Conservation (phyloP, 64 coral and sea anemone species). For the Orbicella faveolata region DNA sequence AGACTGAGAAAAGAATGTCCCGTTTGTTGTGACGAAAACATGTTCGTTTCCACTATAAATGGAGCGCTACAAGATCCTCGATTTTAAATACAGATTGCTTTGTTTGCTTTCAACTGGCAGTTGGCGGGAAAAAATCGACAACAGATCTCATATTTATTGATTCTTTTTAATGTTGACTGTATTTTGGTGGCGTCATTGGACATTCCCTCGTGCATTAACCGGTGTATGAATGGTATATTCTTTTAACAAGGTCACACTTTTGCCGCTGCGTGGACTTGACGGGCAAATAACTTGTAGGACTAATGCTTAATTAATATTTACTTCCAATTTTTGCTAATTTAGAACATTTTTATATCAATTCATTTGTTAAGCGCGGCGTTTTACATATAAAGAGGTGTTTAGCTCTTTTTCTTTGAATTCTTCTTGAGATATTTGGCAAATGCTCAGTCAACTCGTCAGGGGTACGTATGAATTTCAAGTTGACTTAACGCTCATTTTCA, state of each 20-base stretch:
- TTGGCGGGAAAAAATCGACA: not conserved
- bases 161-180: too few relatives aligned
- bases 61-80: not conserved
- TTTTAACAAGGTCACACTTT: too few relatives aligned
- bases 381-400: not conserved
- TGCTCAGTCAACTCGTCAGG: not conserved
- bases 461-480: not conserved
- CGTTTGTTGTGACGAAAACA: not conserved
- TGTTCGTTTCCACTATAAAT: not conserved
- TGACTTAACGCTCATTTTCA: not conserved
- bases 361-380: not conserved
- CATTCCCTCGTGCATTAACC: too few relatives aligned
- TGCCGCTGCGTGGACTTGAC: too few relatives aligned
- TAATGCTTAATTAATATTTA: not conserved
- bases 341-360: not conserved
- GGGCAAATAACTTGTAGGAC: too few relatives aligned
- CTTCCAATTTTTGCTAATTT: not conserved
- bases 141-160: not conserved
- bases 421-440: not conserved
- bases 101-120: not conserved
- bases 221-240: too few relatives aligned
- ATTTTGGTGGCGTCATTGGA: too few relatives aligned
- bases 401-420: not conserved
- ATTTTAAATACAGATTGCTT: not conserved
- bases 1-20: not conserved